Conservation (phyloP, 2,888 invertebrate genomes). For the Pocota personata region DNA sequence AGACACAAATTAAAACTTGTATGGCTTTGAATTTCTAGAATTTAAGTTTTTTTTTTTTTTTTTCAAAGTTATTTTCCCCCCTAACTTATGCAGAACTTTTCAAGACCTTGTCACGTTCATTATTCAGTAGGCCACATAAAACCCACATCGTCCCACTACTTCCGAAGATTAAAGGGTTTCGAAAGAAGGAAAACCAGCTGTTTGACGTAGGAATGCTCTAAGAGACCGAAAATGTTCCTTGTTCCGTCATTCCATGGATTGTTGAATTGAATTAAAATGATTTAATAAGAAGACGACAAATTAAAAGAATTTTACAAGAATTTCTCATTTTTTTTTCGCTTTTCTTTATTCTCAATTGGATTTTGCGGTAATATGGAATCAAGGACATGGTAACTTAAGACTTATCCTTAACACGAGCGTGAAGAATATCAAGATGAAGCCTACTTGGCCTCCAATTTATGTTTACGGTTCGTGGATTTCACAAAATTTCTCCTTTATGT, state of each 20-base stretch:
- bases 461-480: conserved; percentile 6
- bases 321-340: neutral
- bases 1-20: too few relatives aligned
- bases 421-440: conserved; percentile 5
- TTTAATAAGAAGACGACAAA: neutral
- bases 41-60: too few relatives aligned
- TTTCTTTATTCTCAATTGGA: conserved; percentile 4
- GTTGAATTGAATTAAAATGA: too few relatives aligned
- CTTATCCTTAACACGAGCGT: conserved; percentile 30
- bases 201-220: neutral
- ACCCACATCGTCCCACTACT: conserved; percentile 5
- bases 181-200: neutral
- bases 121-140: neutral
- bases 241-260: neutral
- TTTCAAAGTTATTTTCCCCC: too few relatives aligned
- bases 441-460: conserved; percentile 7
- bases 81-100: too few relatives aligned
- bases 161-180: conserved; percentile 13
- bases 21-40: too few relatives aligned
- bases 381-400: conserved; percentile 14
- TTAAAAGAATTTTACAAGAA: neutral
- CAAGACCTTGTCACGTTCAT: neutral
- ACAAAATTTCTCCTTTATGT: neutral
- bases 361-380: conserved; percentile 10
- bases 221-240: too few relatives aligned